These are phyloP conservation scores for Ceuthmochares aereus DNA, from an alignment of 2,113 vertebrate species.

Conservation along the genomic window DNA sequence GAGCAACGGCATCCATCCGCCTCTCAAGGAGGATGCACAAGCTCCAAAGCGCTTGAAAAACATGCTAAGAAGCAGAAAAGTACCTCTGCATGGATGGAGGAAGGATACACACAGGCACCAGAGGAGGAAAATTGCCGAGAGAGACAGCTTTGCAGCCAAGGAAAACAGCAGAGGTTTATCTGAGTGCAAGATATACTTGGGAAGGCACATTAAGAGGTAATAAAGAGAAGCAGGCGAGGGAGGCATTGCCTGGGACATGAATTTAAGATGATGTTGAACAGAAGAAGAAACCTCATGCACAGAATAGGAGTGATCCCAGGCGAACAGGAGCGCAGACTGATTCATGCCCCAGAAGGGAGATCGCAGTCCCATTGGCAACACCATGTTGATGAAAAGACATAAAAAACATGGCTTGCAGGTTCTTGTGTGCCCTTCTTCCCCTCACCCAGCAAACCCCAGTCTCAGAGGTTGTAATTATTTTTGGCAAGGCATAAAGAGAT, in stretches of 20 bases:
- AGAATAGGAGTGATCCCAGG: rapidly evolving
- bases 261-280: slow-evolving; percentile 17
- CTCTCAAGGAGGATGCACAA: background rate
- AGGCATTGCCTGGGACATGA: background rate
- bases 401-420: background rate
- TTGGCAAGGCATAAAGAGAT: slow-evolving; percentile 29
- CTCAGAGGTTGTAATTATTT: slow-evolving; percentile 43
- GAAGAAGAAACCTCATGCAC: background rate
- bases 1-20: background rate
- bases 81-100: background rate
- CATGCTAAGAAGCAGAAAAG: background rate
- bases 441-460: background rate
- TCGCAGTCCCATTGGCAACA: background rate
- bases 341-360: slow-evolving; percentile 9
- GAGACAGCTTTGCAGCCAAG: background rate
- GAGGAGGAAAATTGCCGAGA: background rate
- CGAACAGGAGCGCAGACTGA: rapidly evolving
- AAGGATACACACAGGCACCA: background rate
- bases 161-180: background rate
- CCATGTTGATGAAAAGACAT: rapidly evolving
- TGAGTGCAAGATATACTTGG: rapidly evolving
- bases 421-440: background rate
- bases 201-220: background rate
- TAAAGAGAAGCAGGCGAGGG: background rate
- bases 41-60: background rate